phyloP scores from a whole-genome alignment of 2,113 vertebrate genomes.

The Gadus chalcogrammus region DNA sequence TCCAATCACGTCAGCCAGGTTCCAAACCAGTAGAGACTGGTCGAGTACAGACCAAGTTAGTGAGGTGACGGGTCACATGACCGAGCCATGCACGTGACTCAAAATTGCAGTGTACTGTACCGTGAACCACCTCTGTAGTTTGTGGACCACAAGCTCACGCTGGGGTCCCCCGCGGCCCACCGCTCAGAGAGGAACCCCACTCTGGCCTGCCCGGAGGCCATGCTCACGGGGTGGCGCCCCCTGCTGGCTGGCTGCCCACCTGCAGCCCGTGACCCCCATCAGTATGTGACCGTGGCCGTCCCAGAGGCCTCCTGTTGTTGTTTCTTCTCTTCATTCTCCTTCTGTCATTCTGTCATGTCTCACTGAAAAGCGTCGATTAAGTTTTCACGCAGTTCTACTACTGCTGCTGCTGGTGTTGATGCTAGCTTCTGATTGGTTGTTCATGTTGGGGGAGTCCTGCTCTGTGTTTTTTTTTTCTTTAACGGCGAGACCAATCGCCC shows the following conservation, averaged over 20 bases:
- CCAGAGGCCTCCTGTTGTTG: conserved; percentile 40
- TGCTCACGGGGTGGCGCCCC: background rate
- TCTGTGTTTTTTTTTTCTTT: background rate
- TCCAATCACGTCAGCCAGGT: too few relatives aligned
- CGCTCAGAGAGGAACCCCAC: background rate
- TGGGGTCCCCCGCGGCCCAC: conserved; percentile 18
- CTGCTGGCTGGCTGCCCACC: background rate
- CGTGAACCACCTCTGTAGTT: background rate
- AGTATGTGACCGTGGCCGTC: conserved; percentile 59
- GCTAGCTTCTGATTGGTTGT: too few relatives aligned
- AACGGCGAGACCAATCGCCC: conserved; percentile 16
- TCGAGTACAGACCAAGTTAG: too few relatives aligned
- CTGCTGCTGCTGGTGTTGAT: background rate
- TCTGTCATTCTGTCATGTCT: conserved; percentile 22
- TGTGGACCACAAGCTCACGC: conserved; percentile 16
- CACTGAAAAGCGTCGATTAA: background rate
- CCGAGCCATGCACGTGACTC: too few relatives aligned
- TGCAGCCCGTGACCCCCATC: conserved; percentile 49
- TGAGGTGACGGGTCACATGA: too few relatives aligned
- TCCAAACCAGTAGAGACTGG: too few relatives aligned
- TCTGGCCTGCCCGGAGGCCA: background rate
- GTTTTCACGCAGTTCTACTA: background rate
- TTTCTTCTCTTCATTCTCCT: conserved; percentile 25
- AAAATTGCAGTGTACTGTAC: background rate
- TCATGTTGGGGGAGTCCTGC: background rate